These are phyloP conservation scores for Passer domesticus DNA, from an alignment of 2,113 vertebrate species.

Conservation along the genomic window DNA sequence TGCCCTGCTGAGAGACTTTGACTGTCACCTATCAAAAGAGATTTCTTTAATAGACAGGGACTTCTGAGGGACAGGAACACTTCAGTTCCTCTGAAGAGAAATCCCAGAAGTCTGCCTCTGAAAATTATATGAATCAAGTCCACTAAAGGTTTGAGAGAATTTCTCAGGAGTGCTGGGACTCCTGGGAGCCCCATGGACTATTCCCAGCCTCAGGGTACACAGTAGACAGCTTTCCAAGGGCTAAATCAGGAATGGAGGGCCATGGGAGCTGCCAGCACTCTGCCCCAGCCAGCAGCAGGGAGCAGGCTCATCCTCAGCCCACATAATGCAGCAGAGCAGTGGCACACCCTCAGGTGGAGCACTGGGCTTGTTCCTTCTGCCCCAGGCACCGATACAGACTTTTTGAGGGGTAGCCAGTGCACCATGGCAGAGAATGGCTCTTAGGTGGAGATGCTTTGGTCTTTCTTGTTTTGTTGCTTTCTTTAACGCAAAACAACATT, in stretches of 20 bases:
- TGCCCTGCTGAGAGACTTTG: not conserved
- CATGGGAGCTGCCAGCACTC: not conserved
- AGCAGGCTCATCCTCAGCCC: not conserved
- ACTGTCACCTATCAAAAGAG: not conserved
- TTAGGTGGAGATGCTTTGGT: not conserved
- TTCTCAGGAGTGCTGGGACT: not conserved
- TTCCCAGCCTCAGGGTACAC: fast-evolving
- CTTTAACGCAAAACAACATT: not conserved
- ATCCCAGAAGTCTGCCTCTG: not conserved
- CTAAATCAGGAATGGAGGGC: not conserved
- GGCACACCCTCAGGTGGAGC: not conserved
- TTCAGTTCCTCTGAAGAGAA: not conserved
- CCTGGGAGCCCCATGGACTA: not conserved
- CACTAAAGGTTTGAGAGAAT: not conserved
- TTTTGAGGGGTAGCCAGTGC: not conserved
- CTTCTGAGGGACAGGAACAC: not conserved
- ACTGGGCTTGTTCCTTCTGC: not conserved
- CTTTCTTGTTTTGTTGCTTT: not conserved
- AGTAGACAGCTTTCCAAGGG: not conserved
- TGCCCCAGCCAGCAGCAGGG: fast-evolving
- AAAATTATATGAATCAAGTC: not conserved
- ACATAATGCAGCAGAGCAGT: not conserved
- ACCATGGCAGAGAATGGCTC: not conserved
- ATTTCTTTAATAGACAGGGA: not conserved
- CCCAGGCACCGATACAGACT: fast-evolving